phyloP scores from a whole-genome alignment of 2,113 vertebrate species.

The Copsychus sechellarum region DNA sequence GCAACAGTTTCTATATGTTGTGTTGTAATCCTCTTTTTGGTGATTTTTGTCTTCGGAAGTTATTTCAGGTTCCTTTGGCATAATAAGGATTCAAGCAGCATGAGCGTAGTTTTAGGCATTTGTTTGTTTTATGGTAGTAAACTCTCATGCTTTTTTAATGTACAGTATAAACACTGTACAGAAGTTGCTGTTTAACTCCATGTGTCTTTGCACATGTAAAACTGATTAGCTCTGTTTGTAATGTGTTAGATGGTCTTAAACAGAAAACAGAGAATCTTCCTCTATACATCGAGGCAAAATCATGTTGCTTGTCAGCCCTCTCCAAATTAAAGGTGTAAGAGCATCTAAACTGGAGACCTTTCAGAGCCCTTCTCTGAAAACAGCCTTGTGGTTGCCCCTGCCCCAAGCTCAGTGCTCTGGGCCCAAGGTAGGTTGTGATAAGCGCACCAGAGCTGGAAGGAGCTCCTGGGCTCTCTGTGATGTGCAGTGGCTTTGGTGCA shows the following conservation, averaged over 20 bases:
- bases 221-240: neutral
- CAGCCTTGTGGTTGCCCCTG: accelerated
- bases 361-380: neutral
- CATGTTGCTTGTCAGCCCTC: neutral
- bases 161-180: neutral
- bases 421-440: no score
- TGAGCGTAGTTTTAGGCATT: neutral
- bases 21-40: neutral
- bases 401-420: neutral
- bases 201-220: accelerated
- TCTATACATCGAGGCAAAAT: neutral
- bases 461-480: neutral
- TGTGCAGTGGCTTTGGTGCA: neutral
- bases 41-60: neutral
- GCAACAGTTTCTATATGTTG: neutral
- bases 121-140: neutral
- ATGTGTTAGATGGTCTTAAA: neutral
- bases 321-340: neutral
- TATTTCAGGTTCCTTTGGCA: neutral
- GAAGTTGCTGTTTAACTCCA: neutral
- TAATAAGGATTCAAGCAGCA: neutral
- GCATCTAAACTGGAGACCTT: neutral
- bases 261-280: neutral
- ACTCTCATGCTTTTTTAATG: neutral
- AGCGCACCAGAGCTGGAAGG: neutral